Evolutionary conservation across 1,140 invertebrate genomes (phyloP), one percentile per base, ranked within the genome.

Genomic region (Drosophila pectinifera): DNA sequence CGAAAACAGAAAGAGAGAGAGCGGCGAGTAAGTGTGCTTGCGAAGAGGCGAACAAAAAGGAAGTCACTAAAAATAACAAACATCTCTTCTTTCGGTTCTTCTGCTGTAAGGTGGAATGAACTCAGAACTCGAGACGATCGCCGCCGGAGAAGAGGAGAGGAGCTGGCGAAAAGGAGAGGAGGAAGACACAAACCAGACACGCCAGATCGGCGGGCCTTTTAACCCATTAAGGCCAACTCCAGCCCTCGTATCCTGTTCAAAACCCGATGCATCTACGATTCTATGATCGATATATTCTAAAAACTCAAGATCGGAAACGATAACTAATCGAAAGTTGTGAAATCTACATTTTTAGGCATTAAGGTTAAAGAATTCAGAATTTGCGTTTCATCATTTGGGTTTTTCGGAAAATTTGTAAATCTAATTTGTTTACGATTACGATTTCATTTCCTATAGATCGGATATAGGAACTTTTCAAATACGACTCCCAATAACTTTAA

Each of bases 41-140:
- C 84, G 84, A 88, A 89, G 72, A 73, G 76, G 79, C 68, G 59
- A 78, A 88, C 84, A 89, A 90, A 89, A 89, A 89, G 80, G 84
- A 89, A 89, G 73, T 90, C 64, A 89, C 85, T 84, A 89, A 89
- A 89, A 89, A 89, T 90, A 89, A 89, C 84, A 90, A 89, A 88
- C 79, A 63, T 80, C 64, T 74, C 80, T 80, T 74, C 80, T 80
- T 82, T 79, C 63, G 77, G 64, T 36, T 75, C 54, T 84, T 41
- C 58, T 36, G 42, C 56, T 72, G 85, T 82, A 89, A 89, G 84
- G 84, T 89, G 84, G 84, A 89, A 89, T 89, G 84, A 89, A 89
- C 84, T 89, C 84, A 22, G 65, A 70, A 46, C 56, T 38, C 41
- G 58, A 59, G 57, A 34, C 61, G 45, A 61, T 34, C 31, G 49